A percentile compares a stretch with the other conserved stretches of the same genome.
Conservation (phyloP, 1,140 invertebrate genomes). For the Leucophenga varia region DNA sequence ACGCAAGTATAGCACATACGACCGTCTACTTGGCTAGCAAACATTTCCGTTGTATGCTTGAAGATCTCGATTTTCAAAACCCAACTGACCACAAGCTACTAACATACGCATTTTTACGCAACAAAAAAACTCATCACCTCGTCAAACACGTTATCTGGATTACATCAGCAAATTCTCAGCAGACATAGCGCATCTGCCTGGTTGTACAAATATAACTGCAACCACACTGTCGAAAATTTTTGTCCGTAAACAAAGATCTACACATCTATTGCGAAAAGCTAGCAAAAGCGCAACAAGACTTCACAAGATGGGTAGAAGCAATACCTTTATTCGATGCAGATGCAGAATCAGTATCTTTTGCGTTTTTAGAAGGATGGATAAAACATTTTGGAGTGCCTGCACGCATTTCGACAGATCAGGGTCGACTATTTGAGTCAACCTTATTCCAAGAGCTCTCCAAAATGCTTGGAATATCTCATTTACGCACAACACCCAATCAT, state of each 20-base stretch:
- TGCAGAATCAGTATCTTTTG: too few relatives aligned
- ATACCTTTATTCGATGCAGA: too few relatives aligned
- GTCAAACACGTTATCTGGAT: too few relatives aligned
- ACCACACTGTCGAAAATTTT: not conserved
- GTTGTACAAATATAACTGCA: not conserved
- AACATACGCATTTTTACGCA: conserved; percentile 56
- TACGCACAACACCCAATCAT: too few relatives aligned
- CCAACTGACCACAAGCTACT: conserved; percentile 35
- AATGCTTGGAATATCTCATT: too few relatives aligned
- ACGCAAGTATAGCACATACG: not conserved
- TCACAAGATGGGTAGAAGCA: too few relatives aligned
- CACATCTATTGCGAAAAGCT: not conserved
- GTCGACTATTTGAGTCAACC: not conserved
- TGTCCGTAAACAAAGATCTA: not conserved
- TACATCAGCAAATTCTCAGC: too few relatives aligned
- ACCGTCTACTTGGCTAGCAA: not conserved
- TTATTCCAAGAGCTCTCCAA: too few relatives aligned
- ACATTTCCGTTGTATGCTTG: not conserved
- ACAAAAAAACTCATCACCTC: conserved; percentile 31
- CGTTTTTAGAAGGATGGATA: too few relatives aligned
- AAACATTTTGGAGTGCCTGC: too few relatives aligned
- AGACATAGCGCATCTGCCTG: conserved; percentile 20
- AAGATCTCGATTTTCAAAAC: not conserved
- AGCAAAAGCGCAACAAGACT: not conserved
- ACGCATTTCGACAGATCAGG: not conserved